Base-by-base conservation (phyloP, 2,113 vertebrate genomes). In the Carassius gibelio region DNA sequence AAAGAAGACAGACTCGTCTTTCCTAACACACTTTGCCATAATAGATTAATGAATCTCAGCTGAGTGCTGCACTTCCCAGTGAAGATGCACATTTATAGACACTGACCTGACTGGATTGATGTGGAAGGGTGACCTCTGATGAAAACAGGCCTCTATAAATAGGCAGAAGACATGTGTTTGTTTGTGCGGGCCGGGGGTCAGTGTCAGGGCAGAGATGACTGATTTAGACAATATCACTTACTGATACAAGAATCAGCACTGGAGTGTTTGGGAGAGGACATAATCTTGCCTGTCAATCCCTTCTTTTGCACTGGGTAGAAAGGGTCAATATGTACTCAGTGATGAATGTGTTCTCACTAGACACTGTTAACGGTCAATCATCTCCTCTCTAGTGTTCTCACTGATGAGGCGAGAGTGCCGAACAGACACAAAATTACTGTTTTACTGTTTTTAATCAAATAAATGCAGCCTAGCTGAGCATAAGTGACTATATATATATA, bases 221-320 rank as follows among this genome's bases (percentile, higher is more conserved):
- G 61, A 81, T 64, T 80, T 48, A 81, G 38, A 66, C 61, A 81
- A 81, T 81, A 81, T 81, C 61, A 66, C 57, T 80, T 80, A 80
- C 78, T 17, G 61, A 81, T n/a, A 81, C 62, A 11, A 17, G 61
- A n/a, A 81, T 48, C 78, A 81, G 61, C 61, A 48, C 34, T 81
- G 59, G 62, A 50, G 78, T 66, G 78, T 81, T 81, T 50, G 61
- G 78, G 9, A 79, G 59, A 45, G 6, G 61, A 66, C 78, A 81
- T 66, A 66, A 81, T 81, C 61, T 81, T 50, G n/a, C 57, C 78
- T 11, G 57, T 64, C 77, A 80, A 62, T 23, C 8, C 57, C 36
- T 45, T 62, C 13, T 52, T 52, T 52, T 48, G 78, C 38, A 14
- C 13, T 62, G 61, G 19, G 61, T 26, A 15, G 76, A 66, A 48